Evolutionary conservation across 1,140 invertebrate species (phyloP), one percentile per base, ranked within the genome.

Genomic region (Heliconius himera): DNA sequence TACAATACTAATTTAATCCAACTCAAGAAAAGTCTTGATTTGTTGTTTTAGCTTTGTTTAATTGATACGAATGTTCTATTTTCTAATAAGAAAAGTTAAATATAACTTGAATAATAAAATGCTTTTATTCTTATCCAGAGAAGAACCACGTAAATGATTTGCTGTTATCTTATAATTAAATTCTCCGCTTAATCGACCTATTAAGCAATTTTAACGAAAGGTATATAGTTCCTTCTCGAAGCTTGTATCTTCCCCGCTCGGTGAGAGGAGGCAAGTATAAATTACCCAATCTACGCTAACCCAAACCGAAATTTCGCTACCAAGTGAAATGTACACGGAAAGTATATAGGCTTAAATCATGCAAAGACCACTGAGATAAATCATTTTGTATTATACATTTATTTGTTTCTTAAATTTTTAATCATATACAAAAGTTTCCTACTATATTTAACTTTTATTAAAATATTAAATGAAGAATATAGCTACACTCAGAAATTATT

Each of bases 281-380:
- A 94, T 94, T 93, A 94, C 93, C 91, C 88, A 94, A 93, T 94
- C 91, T 93, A 91, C 90, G 89, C 84, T 91, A 90, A 93, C 93
- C 91, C 88, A 89, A 91, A 88, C 88, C 91, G 89, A 91, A 92
- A 90, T 91, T 92, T 89, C 88, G 85, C 85, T 85, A 86, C 87
- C 86, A 85, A 89, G 88, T 88, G 85, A 86, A 89, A 89, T 88
- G 87, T 82, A 60, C 74, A 73, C 46, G 54, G 56, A 82, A 90
- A 91, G 87, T 91, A 91, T 86, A 86, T 89, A 90, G 89, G 87
- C 89, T 89, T 91, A 89, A 89, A 91, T 91, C 89, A 88, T 82
- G 77, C 78, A 80, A 75, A 86, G 87, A 83, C 81, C 86, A 83
- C 77, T 82, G 74, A 79, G 81, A 84, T 87, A 83, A 84, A 89